Percentiles rank a stretch among this genome's conserved stretches.
Evolutionary conservation across 1,140 invertebrate genomes (phyloP).

Genomic region (Dermatophagoides farinae): DNA sequence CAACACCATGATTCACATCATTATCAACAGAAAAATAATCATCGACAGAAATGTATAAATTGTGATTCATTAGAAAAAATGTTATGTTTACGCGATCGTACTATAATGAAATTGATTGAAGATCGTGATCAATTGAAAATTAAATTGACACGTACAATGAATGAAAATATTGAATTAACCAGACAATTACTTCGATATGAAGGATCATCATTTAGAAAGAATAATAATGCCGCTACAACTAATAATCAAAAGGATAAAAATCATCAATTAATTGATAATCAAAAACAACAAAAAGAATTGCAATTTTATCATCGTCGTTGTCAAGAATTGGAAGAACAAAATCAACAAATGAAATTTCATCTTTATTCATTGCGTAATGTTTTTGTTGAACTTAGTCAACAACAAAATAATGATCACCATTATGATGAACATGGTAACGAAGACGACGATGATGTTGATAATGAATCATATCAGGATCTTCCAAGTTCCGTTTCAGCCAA

Average conservation of each 20-base stretch:
- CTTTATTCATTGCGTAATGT: background rate
- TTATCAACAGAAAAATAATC: background rate
- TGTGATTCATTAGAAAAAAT: conserved; percentile 2
- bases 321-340: background rate
- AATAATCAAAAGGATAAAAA: background rate
- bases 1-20: background rate
- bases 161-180: conserved; percentile 8
- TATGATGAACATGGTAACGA: background rate
- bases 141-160: background rate
- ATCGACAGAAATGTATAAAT: background rate
- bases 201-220: background rate
- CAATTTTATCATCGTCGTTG: background rate
- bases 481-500: background rate
- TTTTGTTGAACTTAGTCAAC: background rate
- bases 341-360: conserved; percentile 6
- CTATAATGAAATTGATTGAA: conserved; percentile 3
- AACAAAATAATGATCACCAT: background rate
- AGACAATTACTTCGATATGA: background rate
- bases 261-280: background rate
- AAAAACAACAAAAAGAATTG: background rate
- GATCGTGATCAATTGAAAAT: conserved; percentile 6
- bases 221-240: background rate
- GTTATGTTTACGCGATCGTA: background rate
- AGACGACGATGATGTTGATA: background rate
- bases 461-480: background rate